Evolutionary conservation across 2,797 vertebrate species (phyloP), one percentile per base, ranked within the genome.

Genomic region (Numenius phaeopus): DNA sequence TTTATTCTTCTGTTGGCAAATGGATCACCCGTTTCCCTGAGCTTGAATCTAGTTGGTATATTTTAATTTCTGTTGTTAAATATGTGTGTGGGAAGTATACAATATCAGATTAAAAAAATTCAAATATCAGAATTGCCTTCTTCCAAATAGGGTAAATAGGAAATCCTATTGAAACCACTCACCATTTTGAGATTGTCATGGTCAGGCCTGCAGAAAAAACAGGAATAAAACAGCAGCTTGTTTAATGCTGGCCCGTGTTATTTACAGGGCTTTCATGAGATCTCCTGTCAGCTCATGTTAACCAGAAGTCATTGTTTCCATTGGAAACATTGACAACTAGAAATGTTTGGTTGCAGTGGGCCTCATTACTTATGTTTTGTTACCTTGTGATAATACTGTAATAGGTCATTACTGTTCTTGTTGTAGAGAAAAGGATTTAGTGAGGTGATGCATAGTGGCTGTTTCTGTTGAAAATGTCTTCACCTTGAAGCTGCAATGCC

Each of bases 361-460:
- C 95, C 96, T 97, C 83, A 83, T 97, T 98, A 97, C 89, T 97
- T 91, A 97, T 32, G 54, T 93, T 97, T 97, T 97, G 96, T 97
- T 97, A 93, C 92, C 95, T 96, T 94, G 83, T 96, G 97, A 97
- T 97, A 94, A 97, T 96, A 91, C 94, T 62, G 94, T 96, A 97
- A 97, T 94, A 96, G 96, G 91, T 97, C 94, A 89, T 97, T 97
- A 98, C 97, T 8, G 85, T 47, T 95, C 97, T 97, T 98, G 96
- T 96, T 97, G 90, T 29, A 86, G 93, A 89, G 91, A 92, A 96
- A 90, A 90, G 55, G 81, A 94, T 97, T 97, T 97, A 82, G 94
- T 91, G 88, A 76, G 81, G 64, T 97, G 97, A 98, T 96, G 77
- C 94, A 94, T 91, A 80, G 90, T 66, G 92, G 14, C 86, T 92